Percentiles rank a stretch among this genome's conserved stretches.
Evolutionary conservation across 2,888 invertebrate species (phyloP).

Genomic region (Stenodema calcarata): DNA sequence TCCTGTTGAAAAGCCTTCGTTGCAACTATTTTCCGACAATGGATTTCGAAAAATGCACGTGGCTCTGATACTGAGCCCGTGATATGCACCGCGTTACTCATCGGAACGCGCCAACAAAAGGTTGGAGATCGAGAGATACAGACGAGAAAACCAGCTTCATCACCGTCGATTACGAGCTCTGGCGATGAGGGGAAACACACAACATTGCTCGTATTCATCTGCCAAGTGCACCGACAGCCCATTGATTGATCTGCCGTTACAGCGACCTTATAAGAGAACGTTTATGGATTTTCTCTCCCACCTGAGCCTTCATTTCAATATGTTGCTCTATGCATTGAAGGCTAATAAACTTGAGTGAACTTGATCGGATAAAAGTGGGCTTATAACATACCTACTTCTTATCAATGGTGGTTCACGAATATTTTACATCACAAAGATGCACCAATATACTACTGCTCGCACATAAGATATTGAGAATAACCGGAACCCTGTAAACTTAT

Average conservation of each 20-base stretch:
- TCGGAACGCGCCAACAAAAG: neutral
- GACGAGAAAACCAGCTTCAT: too few relatives aligned
- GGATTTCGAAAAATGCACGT: too few relatives aligned
- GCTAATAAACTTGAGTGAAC: neutral
- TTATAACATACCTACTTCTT: too few relatives aligned
- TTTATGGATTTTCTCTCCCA: neutral
- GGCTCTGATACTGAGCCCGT: too few relatives aligned
- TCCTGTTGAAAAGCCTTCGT: too few relatives aligned
- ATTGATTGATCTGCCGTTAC: neutral
- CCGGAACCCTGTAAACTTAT: too few relatives aligned
- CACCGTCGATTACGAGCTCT: neutral
- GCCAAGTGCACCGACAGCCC: neutral
- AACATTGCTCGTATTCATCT: neutral
- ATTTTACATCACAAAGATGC: too few relatives aligned
- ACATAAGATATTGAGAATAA: too few relatives aligned
- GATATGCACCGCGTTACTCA: too few relatives aligned
- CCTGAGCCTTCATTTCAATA: neutral
- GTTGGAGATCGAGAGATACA: neutral
- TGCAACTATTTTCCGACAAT: too few relatives aligned
- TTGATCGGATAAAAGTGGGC: neutral
- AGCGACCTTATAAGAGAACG: neutral
- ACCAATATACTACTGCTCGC: too few relatives aligned
- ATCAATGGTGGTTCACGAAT: too few relatives aligned
- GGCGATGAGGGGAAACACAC: neutral
- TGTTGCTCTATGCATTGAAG: neutral